phyloP scores from a whole-genome alignment of 1,140 invertebrate species.

The Lineus longissimus region DNA sequence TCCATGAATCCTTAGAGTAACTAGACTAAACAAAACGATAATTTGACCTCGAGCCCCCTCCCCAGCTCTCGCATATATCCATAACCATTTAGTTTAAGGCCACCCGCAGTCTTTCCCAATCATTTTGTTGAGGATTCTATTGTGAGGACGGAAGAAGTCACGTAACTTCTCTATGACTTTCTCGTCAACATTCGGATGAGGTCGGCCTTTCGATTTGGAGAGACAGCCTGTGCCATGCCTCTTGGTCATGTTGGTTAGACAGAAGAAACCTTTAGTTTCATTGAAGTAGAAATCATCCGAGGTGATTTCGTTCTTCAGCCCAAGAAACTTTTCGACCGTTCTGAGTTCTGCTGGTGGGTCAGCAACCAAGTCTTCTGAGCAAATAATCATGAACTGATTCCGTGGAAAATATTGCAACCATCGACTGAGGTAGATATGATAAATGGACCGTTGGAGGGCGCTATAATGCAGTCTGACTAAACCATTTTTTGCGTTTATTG shows the following conservation, averaged over 20 bases:
- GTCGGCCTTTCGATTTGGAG: conserved; percentile 51
- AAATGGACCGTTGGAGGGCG: conserved; percentile 79
- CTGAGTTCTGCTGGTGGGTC: conserved; percentile 81
- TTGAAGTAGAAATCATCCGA: conserved; percentile 66
- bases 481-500: conserved; percentile 28
- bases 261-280: conserved; percentile 52
- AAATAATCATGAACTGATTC: conserved; percentile 78
- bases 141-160: conserved; percentile 48
- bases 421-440: conserved; percentile 72
- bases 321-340: conserved; percentile 79
- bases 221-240: conserved; percentile 42
- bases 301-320: conserved; percentile 73
- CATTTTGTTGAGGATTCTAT: conserved; percentile 43
- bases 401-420: conserved; percentile 81
- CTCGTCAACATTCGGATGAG: conserved; percentile 47
- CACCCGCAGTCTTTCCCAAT: conserved; percentile 29
- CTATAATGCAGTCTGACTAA: conserved; percentile 33
- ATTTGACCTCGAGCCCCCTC: too few species aligned
- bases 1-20: too few species aligned
- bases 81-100: too few species aligned
- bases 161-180: conserved; percentile 44
- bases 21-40: too few species aligned
- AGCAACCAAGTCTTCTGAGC: conserved; percentile 77
- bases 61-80: too few species aligned
- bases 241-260: conserved; percentile 37